A percentile compares a stretch with the other conserved stretches of the same genome.
Conservation (phyloP, 2,113 vertebrate genomes). For the Uria lomvia region DNA sequence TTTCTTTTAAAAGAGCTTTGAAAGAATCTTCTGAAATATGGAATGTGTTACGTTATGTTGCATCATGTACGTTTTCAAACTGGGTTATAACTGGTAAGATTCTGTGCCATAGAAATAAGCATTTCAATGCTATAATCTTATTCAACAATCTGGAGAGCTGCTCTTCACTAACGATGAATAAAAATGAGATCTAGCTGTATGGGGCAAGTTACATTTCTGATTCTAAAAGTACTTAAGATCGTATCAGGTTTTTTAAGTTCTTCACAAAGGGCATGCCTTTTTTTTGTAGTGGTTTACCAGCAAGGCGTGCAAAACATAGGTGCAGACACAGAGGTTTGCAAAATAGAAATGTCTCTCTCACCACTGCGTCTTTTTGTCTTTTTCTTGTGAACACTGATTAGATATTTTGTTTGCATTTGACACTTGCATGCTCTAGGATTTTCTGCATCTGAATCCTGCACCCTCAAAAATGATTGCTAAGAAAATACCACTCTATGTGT, state of each 20-base stretch:
- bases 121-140: not conserved
- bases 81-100: not conserved
- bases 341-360: not conserved
- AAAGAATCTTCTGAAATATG: not conserved
- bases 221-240: not conserved
- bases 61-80: not conserved
- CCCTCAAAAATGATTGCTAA: not conserved
- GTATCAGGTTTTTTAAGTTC: not conserved
- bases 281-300: not conserved
- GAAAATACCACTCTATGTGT: not conserved
- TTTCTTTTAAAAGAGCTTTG: not conserved
- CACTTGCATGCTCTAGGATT: not conserved
- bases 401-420: not conserved
- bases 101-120: not conserved
- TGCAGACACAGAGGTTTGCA: not conserved
- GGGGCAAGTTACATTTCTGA: not conserved
- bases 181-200: not conserved
- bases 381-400: not conserved
- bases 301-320: fast-evolving
- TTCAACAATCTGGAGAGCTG: not conserved
- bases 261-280: not conserved
- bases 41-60: not conserved
- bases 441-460: not conserved
- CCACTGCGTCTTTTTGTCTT: not conserved
- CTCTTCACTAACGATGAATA: not conserved